These are phyloP conservation scores for Pristiophorus japonicus DNA, from an alignment of 2,113 vertebrate genomes.

Conservation along the genomic window DNA sequence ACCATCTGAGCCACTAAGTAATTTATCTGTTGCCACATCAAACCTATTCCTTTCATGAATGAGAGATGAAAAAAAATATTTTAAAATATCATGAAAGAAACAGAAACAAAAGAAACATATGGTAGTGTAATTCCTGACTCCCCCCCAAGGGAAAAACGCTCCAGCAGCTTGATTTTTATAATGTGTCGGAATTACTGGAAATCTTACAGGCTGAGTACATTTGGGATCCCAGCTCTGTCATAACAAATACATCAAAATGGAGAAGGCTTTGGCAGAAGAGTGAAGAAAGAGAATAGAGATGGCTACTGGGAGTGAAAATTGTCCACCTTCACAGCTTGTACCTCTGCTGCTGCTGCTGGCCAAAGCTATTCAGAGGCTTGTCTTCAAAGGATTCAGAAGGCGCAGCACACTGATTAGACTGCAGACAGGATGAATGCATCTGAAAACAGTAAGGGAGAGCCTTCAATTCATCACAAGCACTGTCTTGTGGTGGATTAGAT, in stretches of 20 bases:
- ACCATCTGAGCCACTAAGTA: background rate
- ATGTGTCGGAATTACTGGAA: background rate
- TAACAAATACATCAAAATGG: constrained; percentile 8
- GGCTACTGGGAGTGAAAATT: background rate
- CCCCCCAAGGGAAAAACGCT: background rate
- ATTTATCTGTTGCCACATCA: constrained; percentile 13
- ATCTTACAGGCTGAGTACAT: background rate
- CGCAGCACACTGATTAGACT: too few relatives aligned
- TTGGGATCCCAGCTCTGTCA: constrained; percentile 2
- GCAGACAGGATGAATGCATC: too few relatives aligned
- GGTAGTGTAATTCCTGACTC: constrained; percentile 8
- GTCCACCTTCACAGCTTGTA: background rate
- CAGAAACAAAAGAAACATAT: constrained; percentile 19
- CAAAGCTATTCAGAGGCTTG: background rate
- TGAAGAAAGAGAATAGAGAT: background rate
- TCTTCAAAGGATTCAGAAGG: background rate
- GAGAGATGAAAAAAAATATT: background rate
- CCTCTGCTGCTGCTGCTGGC: background rate
- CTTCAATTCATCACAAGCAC: too few relatives aligned
- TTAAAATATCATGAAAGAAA: background rate
- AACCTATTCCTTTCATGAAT: background rate
- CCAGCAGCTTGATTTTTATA: background rate
- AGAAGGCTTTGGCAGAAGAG: background rate
- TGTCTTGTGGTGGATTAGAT: too few relatives aligned
- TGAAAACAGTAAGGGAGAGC: too few relatives aligned